These are phyloP conservation scores for Cerastis rubricosa DNA, from an alignment of 2,888 invertebrate genomes.

Conservation along the genomic window DNA sequence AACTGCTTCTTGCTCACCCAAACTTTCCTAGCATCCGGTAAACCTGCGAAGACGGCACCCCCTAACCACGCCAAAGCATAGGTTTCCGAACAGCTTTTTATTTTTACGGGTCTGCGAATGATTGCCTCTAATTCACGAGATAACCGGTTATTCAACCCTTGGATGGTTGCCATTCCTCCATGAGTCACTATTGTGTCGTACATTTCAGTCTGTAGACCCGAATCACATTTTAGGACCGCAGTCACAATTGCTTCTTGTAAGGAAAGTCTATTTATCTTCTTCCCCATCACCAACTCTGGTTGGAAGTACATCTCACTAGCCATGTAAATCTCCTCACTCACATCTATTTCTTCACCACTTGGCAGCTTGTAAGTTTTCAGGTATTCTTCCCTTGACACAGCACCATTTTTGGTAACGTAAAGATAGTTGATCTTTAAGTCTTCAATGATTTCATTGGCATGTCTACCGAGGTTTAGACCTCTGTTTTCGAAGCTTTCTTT, in stretches of 20 bases:
- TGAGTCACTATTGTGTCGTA: conserved; percentile 77
- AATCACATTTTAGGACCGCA: conserved; percentile 78
- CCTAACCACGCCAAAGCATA: conserved; percentile 82
- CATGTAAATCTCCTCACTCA: conserved; percentile 77
- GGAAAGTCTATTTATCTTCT: conserved; percentile 67
- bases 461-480: conserved; percentile 63
- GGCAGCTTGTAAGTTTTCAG: conserved; percentile 71
- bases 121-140: conserved; percentile 72
- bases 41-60: conserved; percentile 81
- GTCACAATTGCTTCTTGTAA: conserved; percentile 75
- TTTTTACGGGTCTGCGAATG: conserved; percentile 68
- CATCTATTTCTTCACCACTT: conserved; percentile 75
- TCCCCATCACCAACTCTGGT: conserved; percentile 71
- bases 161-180: conserved; percentile 79
- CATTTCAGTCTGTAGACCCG: conserved; percentile 74
- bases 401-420: conserved; percentile 72
- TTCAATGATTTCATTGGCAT: conserved; percentile 51
- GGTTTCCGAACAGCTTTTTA: conserved; percentile 75
- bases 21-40: conserved; percentile 74
- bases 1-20: conserved; percentile 81
- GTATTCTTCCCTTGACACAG: conserved; percentile 63
- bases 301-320: conserved; percentile 79
- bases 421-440: conserved; percentile 39
- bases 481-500: conserved; percentile 68
- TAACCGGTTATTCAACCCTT: conserved; percentile 77